These are phyloP conservation scores for Hippoglossus stenolepis DNA, from an alignment of 2,113 vertebrate species.

Conservation along the genomic window DNA sequence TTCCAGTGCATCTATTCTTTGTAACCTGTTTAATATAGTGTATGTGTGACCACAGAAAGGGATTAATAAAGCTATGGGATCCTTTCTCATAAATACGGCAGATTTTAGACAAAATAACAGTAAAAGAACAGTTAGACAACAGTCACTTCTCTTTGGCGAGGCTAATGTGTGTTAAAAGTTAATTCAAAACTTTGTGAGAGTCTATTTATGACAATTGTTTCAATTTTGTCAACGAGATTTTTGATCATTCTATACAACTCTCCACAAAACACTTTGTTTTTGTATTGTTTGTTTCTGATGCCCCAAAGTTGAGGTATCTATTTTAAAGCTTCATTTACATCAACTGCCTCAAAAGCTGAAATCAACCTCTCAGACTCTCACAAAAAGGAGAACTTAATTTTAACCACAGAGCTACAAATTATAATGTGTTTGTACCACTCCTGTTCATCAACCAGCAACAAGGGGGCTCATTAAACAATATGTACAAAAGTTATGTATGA, in stretches of 20 bases:
- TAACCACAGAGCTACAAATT: not conserved
- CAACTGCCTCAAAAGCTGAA: no score
- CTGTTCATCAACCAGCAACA: not conserved
- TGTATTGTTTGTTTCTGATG: not conserved
- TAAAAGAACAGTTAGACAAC: no score
- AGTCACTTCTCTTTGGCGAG: no score
- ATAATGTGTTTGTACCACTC: not conserved
- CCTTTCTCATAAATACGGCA: no score
- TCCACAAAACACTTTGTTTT: not conserved
- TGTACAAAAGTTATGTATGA: not conserved
- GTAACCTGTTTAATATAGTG: no score
- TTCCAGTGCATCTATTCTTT: no score
- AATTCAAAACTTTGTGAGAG: no score
- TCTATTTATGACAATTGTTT: no score
- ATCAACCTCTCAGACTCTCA: not conserved
- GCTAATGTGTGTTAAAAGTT: no score
- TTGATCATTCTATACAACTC: not conserved
- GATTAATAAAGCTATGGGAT: no score
- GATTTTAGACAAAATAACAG: no score
- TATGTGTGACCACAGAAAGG: no score
- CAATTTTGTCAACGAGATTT: not conserved
- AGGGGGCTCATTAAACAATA: constrained; percentile 6
- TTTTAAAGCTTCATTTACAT: not conserved
- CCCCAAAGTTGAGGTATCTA: not conserved
- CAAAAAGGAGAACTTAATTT: not conserved